Conservation (phyloP, 2,113 vertebrate species). For the Chlorodrepanis virens region DNA sequence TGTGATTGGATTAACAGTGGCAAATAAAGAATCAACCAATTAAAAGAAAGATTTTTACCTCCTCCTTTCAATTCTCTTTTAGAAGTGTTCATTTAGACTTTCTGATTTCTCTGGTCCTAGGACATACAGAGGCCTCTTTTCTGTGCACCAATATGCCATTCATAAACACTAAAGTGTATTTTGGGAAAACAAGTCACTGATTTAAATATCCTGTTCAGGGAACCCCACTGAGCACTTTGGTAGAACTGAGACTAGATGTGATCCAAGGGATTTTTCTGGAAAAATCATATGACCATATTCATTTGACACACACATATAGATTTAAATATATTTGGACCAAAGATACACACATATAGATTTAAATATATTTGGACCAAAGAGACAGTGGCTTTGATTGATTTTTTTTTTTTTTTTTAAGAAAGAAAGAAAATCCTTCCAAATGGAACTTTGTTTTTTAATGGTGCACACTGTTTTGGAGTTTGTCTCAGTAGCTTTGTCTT, state of each 20-base stretch:
- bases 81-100: not conserved
- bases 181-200: not conserved
- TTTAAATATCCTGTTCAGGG: not conserved
- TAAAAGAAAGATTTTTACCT: not conserved
- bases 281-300: not conserved
- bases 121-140: fast-evolving
- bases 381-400: not conserved
- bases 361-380: not conserved
- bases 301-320: not conserved
- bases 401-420: not conserved
- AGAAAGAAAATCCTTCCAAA: not conserved
- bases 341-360: not conserved
- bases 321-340: not conserved
- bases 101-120: not conserved
- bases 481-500: not conserved
- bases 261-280: not conserved
- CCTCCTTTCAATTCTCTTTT: not conserved
- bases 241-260: not conserved
- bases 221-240: not conserved
- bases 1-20: not conserved
- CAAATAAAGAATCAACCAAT: not conserved
- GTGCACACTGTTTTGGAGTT: not conserved
- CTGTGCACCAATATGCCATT: fast-evolving
- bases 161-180: not conserved
- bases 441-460: not conserved